Base-by-base conservation (phyloP, 2,797 vertebrate genomes). In the Lagorchestes hirsutus region DNA sequence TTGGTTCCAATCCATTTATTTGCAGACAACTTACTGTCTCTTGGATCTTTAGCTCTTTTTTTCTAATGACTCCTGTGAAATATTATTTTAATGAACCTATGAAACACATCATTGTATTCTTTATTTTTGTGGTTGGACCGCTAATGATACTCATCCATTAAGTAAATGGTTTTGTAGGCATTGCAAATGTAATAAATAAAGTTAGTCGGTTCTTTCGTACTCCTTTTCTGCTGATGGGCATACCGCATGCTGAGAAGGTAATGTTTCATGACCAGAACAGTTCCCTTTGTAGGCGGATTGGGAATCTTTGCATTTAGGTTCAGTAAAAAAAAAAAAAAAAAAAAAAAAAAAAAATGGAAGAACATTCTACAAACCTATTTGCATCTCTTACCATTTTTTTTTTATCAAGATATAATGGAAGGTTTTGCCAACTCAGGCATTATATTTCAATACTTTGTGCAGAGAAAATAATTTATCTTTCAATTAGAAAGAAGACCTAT, bases 131-230 rank as follows among this genome's bases (percentile, higher is more conserved):
- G 98, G 98, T 99, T 99, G 99, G 99, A 98, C 99, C 98, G 98
- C 98, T 99, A 99, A 99, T 99, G 99, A 99, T 98, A 99, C 98
- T 99, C 99, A 99, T 99, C 99, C 99, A 99, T 99, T 99, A 99
- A 99, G 98, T 99, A 99, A 99, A 99, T 99, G 99, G 99, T 98
- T 99, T 99, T 99, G 98, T 98, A 99, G 99, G 99, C 98, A 98
- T 98, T 98, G 98, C 98, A 99, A 99, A 99, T 99, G 99, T 99
- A 99, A 99, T 99, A 99, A 99, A 99, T 99, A 99, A 99, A 99
- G 99, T 99, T 98, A 98, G 98, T 98, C 97, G 97, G 98, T 98
- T 98, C 98, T 98, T 99, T 98, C 98, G 98, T 99, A 98, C 99
- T 98, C 98, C 98, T 98, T 98, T 98, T 98, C 98, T 99, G 98